A percentile compares a stretch with the other conserved stretches of the same genome.
phyloP scores from a whole-genome alignment of 23 tunicate species.

The Ascidia mentula region DNA sequence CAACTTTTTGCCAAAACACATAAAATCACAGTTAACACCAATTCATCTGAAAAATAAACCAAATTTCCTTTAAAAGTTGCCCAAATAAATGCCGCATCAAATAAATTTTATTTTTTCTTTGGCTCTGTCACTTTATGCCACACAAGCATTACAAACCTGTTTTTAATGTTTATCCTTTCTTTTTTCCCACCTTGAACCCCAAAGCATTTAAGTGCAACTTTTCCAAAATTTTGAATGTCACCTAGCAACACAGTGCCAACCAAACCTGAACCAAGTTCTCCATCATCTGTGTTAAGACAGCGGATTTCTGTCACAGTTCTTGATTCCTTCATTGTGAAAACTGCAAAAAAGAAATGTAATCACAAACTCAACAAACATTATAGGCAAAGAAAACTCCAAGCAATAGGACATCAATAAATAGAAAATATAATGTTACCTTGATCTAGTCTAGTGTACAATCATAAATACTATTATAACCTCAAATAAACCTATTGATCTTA shows the following conservation, averaged over 20 bases:
- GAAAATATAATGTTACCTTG: too few relatives aligned
- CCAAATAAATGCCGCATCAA: not conserved
- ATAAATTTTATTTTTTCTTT: too few relatives aligned
- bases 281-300: not conserved
- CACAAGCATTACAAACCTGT: not conserved
- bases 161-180: not conserved
- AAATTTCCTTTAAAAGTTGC: not conserved
- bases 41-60: not conserved
- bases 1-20: not conserved
- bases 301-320: not conserved
- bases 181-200: not conserved
- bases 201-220: slow-evolving; percentile 1
- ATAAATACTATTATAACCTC: too few relatives aligned
- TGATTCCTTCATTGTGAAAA: too few relatives aligned
- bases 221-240: not conserved
- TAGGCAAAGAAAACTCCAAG: too few relatives aligned
- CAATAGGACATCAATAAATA: too few relatives aligned
- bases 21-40: not conserved
- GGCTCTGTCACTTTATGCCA: too few relatives aligned
- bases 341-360: too few relatives aligned
- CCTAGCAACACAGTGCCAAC: slow-evolving; percentile 4
- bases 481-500: too few relatives aligned
- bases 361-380: too few relatives aligned
- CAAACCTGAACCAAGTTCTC: not conserved
- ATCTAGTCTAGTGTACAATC: too few relatives aligned